Percentiles rank a stretch among this genome's conserved stretches.
Conservation (phyloP, 1,140 invertebrate species). For the Protaetia brevitarsis region DNA sequence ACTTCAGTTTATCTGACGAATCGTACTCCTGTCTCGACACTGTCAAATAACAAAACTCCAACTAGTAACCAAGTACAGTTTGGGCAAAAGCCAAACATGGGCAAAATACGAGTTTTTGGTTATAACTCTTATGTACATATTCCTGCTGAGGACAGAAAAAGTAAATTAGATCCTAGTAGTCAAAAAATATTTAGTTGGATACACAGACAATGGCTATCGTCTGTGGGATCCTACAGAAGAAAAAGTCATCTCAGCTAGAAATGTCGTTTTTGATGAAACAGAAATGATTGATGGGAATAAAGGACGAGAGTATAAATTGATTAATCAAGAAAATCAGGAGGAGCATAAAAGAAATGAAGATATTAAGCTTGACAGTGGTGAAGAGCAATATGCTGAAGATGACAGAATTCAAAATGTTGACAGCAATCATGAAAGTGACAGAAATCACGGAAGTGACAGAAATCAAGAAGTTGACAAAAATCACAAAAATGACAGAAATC, state of each 20-base stretch:
- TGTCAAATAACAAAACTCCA: constrained; percentile 23
- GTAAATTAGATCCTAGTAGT: constrained; percentile 33
- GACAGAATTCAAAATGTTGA: constrained; percentile 14
- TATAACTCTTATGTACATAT: constrained; percentile 34
- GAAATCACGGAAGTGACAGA: constrained; percentile 19
- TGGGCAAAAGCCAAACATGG: constrained; percentile 28
- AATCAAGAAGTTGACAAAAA: background rate
- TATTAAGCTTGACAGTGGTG: too few species aligned
- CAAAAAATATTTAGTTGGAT: constrained; percentile 34
- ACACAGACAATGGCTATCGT: constrained; percentile 32
- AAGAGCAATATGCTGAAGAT: background rate
- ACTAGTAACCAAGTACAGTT: constrained; percentile 27
- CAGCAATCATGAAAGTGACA: constrained; percentile 19
- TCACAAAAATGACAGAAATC: background rate
- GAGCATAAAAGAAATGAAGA: too few species aligned
- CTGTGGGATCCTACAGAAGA: constrained; percentile 34
- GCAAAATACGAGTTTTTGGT: constrained; percentile 42
- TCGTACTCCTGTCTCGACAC: constrained; percentile 32
- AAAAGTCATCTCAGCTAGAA: constrained; percentile 36
- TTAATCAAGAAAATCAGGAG: too few species aligned
- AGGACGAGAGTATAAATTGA: background rate
- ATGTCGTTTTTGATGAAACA: constrained; percentile 42
- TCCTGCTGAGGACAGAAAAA: constrained; percentile 27
- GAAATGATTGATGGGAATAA: background rate
- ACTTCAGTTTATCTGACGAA: constrained; percentile 46